Conservation (phyloP, 53 echinoderm and acorn worm species). For the Paracentrotus lividus region DNA sequence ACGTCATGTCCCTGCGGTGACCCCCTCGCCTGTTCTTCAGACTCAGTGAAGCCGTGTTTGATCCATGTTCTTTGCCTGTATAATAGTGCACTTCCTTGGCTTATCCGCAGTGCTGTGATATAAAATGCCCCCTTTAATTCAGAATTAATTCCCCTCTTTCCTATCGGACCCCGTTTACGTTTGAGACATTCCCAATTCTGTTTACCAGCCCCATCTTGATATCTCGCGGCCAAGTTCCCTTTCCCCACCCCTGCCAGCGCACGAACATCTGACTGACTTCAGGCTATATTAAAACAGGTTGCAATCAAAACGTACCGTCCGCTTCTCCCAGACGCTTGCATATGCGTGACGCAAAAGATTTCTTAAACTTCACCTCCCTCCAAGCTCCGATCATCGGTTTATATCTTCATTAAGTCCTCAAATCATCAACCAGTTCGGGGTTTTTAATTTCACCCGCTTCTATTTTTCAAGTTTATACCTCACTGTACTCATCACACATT, state of each 20-base stretch:
- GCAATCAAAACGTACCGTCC: slow-evolving; percentile 22
- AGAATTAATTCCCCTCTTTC: slow-evolving; percentile 26
- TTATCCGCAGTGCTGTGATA: slow-evolving; percentile 7
- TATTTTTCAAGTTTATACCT: slow-evolving; percentile 3
- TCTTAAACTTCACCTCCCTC: slow-evolving; percentile 34
- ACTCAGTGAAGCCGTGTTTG: background rate
- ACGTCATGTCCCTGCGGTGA: background rate
- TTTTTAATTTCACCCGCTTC: background rate
- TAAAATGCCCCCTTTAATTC: background rate
- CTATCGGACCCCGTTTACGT: background rate
- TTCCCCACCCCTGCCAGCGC: background rate
- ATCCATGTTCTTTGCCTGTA: slow-evolving; percentile 16
- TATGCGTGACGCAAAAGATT: slow-evolving; percentile 41
- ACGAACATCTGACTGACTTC: slow-evolving; percentile 21
- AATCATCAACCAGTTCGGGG: background rate
- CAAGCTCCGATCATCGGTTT: background rate
- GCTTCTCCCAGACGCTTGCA: slow-evolving; percentile 44
- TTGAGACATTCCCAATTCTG: slow-evolving; percentile 20
- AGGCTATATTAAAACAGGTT: slow-evolving; percentile 20
- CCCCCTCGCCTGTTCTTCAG: background rate
- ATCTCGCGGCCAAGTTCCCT: slow-evolving; percentile 14
- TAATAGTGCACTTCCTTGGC: slow-evolving; percentile 37
- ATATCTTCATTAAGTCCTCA: slow-evolving; percentile 38
- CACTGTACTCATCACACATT: background rate
- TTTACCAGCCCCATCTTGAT: slow-evolving; percentile 30